Evolutionary conservation across 2,113 vertebrate species (phyloP).

Genomic region (Chauna torquata): DNA sequence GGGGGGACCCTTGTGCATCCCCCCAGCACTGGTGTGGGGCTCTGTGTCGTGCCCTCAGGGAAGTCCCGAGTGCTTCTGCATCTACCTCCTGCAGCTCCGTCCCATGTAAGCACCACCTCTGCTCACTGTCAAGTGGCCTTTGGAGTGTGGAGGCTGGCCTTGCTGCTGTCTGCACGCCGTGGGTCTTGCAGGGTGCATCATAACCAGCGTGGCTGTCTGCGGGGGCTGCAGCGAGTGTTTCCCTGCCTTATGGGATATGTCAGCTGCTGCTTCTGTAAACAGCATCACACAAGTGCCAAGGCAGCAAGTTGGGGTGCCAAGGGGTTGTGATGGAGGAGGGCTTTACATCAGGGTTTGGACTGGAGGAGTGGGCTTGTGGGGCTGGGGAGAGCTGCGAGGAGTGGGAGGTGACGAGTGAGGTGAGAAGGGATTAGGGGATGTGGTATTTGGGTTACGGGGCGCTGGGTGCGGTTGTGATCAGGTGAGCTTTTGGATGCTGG

Average conservation of each 20-base stretch:
- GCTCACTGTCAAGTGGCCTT: fast-evolving
- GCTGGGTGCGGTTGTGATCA: not conserved
- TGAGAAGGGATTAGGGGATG: not conserved
- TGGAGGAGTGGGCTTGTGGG: not conserved
- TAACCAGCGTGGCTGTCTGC: not conserved
- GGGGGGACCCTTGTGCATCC: not conserved
- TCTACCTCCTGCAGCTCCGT: not conserved
- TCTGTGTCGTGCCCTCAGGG: no score
- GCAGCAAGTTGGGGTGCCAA: not conserved
- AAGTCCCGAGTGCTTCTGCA: not conserved
- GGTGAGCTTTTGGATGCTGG: not conserved
- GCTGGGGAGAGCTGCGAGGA: not conserved
- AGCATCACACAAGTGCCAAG: not conserved
- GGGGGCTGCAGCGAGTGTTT: not conserved
- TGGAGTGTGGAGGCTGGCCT: not conserved
- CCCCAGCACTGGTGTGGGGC: no score
- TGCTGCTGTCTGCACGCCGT: fast-evolving
- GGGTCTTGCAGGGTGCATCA: not conserved
- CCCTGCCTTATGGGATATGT: fast-evolving
- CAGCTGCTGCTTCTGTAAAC: not conserved
- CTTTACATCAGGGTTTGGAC: not conserved
- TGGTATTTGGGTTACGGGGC: not conserved
- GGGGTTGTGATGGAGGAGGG: not conserved
- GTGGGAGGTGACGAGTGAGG: not conserved
- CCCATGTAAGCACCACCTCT: fast-evolving